Evolutionary conservation across 2,113 vertebrate genomes (phyloP).

Genomic region (Channa argus): DNA sequence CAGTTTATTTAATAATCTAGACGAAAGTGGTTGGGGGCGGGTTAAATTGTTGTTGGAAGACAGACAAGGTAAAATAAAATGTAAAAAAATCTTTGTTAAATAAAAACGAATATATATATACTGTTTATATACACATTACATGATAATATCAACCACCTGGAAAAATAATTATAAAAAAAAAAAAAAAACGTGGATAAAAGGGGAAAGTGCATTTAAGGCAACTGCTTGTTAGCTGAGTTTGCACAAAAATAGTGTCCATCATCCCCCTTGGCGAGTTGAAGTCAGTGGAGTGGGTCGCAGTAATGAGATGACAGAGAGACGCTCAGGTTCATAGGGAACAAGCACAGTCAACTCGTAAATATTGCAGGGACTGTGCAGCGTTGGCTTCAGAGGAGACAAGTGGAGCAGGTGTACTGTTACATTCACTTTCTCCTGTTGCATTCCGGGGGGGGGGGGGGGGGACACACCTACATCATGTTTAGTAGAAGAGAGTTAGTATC

Average conservation of each 20-base stretch:
- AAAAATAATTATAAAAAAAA: constrained; percentile 47
- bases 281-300: constrained; percentile 22
- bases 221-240: constrained; percentile 71
- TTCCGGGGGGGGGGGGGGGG: background rate
- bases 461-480: background rate
- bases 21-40: constrained; percentile 53
- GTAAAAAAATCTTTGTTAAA: constrained; percentile 63
- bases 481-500: constrained; percentile 54
- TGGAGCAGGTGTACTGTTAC: constrained; percentile 56
- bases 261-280: constrained; percentile 33
- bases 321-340: constrained; percentile 35
- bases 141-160: constrained; percentile 44
- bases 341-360: constrained; percentile 64
- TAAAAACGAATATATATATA: constrained; percentile 47
- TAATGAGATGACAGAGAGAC: constrained; percentile 46
- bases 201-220: constrained; percentile 75
- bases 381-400: constrained; percentile 32
- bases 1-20: constrained; percentile 68
- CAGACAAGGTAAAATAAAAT: constrained; percentile 49
- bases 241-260: constrained; percentile 63
- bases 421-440: constrained; percentile 73
- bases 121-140: constrained; percentile 52
- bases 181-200: constrained; percentile 18
- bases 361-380: constrained; percentile 66
- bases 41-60: constrained; percentile 69